Evolutionary conservation across 2,797 vertebrate species (phyloP).

Genomic region (Sebastes paucispinis): DNA sequence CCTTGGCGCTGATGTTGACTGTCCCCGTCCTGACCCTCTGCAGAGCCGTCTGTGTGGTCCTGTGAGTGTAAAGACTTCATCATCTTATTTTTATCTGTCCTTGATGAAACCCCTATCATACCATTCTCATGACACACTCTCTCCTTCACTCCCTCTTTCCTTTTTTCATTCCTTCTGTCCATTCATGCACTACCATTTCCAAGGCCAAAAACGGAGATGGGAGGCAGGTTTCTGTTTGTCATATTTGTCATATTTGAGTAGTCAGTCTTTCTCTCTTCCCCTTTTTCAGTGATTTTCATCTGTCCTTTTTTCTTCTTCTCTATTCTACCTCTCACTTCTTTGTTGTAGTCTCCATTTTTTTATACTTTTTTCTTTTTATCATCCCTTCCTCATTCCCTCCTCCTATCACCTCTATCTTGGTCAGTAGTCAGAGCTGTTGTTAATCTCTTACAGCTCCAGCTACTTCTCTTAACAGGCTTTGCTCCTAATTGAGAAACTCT

Average conservation of each 20-base stretch:
- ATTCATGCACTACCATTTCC: not conserved
- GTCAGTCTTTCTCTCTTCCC: not conserved
- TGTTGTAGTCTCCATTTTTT: not conserved
- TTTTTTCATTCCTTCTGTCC: not conserved
- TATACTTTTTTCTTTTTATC: not conserved
- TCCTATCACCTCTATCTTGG: constrained; percentile 38
- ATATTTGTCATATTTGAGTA: not conserved
- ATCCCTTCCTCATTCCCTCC: not conserved
- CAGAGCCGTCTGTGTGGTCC: not conserved
- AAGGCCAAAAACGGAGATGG: not conserved
- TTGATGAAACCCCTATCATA: constrained; percentile 34
- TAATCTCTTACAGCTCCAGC: constrained; percentile 68
- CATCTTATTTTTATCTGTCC: constrained; percentile 32
- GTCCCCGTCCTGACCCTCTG: not conserved
- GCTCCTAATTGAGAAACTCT: constrained; percentile 71
- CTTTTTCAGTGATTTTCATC: not conserved
- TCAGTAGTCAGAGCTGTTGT: constrained; percentile 57
- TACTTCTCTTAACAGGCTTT: constrained; percentile 76
- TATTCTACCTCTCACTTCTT: not conserved
- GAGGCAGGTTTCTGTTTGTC: not conserved
- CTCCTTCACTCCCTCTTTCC: not conserved
- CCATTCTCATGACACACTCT: constrained; percentile 31
- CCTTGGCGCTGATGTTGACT: not conserved
- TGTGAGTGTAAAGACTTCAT: not conserved
- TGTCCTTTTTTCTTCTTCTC: too few species aligned